Evolutionary conservation across 2,888 invertebrate genomes (phyloP).

Genomic region (Hyles lineata): DNA sequence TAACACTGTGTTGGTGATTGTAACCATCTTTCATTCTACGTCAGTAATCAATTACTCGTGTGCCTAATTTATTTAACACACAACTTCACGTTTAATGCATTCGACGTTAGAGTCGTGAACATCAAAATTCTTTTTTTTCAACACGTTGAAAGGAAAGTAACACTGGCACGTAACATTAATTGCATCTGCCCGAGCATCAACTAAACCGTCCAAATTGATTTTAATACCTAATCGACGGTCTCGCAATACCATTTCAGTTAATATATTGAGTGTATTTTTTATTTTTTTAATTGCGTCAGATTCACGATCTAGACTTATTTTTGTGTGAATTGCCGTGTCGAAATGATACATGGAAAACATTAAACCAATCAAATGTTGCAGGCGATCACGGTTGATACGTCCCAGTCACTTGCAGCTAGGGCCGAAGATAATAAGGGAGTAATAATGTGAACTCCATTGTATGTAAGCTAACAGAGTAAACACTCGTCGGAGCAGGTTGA

Average conservation of each 20-base stretch:
- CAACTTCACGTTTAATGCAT: slow-evolving; percentile 71
- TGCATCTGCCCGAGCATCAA: slow-evolving; percentile 65
- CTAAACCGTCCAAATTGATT: slow-evolving; percentile 74
- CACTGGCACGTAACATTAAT: slow-evolving; percentile 72
- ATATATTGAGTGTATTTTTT: slow-evolving; percentile 71
- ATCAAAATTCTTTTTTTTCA: slow-evolving; percentile 66
- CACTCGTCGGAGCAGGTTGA: slow-evolving; percentile 81
- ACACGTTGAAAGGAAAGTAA: slow-evolving; percentile 64
- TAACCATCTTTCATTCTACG: slow-evolving; percentile 45
- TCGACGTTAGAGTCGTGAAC: slow-evolving; percentile 71
- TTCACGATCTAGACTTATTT: slow-evolving; percentile 61
- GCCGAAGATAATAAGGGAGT: slow-evolving; percentile 35
- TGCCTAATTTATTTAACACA: slow-evolving; percentile 71
- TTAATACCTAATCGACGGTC: slow-evolving; percentile 69
- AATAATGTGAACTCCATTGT: slow-evolving; percentile 72
- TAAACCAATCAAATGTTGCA: slow-evolving; percentile 13
- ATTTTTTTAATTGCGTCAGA: slow-evolving; percentile 61
- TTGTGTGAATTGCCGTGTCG: slow-evolving; percentile 63
- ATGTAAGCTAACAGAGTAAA: slow-evolving; percentile 75
- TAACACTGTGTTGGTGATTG: slow-evolving; percentile 30
- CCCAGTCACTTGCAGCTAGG: slow-evolving; percentile 18
- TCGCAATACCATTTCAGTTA: slow-evolving; percentile 67
- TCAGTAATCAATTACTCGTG: slow-evolving; percentile 64
- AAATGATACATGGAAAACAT: slow-evolving; percentile 57
- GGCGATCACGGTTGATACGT: slow-evolving; percentile 13